Evolutionary conservation across 1,140 invertebrate species (phyloP).

Genomic region (Caenorhabditis inopinata): DNA sequence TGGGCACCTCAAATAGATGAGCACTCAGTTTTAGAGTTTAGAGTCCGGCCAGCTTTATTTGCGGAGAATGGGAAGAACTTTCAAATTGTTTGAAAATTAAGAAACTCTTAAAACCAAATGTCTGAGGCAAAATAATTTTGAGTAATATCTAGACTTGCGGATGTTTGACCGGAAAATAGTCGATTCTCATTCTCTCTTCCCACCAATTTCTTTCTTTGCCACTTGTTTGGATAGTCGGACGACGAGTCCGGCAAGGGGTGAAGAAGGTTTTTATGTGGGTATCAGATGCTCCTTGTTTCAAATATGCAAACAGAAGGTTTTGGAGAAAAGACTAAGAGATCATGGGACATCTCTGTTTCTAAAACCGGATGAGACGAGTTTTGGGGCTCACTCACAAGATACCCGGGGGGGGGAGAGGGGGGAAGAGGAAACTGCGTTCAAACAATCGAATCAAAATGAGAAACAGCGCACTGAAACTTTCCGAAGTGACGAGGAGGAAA

Average conservation of each 20-base stretch:
- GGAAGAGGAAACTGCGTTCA: background rate
- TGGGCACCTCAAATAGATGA: no score
- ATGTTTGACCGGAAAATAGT: constrained; percentile 25
- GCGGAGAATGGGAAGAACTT: no score
- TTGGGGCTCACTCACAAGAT: no score
- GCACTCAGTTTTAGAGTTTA: no score
- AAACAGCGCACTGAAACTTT: background rate
- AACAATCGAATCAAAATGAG: background rate
- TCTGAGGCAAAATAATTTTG: background rate
- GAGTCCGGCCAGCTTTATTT: no score
- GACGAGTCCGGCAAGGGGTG: background rate
- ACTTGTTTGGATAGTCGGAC: constrained; percentile 16
- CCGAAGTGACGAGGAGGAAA: background rate
- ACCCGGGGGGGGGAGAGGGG: no score
- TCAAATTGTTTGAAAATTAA: background rate
- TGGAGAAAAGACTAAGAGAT: background rate
- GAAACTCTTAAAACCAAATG: background rate
- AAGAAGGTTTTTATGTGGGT: background rate
- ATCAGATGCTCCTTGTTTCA: background rate
- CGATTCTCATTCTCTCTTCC: background rate
- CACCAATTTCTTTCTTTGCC: background rate
- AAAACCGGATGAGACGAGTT: background rate
- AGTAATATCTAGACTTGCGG: background rate
- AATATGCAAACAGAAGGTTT: constrained; percentile 14
- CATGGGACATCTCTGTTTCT: constrained; percentile 3